Conservation (phyloP, 2,888 invertebrate species). For the Melipona beecheii region DNA sequence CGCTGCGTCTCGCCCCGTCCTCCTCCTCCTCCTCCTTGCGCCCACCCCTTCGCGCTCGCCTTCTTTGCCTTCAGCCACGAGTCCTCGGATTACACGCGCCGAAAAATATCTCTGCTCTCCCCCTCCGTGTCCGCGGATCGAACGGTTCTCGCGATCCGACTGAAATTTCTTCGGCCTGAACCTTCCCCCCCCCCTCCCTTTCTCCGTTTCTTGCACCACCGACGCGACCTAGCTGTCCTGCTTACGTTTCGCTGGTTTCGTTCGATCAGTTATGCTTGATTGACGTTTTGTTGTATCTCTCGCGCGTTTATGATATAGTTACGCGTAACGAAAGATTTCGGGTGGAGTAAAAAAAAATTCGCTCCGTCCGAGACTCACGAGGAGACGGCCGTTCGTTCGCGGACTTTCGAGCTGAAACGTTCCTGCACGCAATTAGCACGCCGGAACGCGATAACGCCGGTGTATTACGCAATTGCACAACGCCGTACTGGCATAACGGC, state of each 20-base stretch:
- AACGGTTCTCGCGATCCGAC: constrained; percentile 1
- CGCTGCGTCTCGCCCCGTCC: constrained; percentile 42
- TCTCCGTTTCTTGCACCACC: neutral
- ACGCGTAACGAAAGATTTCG: too few species aligned
- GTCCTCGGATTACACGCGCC: constrained; percentile 48
- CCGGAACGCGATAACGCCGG: constrained; percentile 20
- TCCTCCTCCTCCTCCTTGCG: constrained; percentile 18
- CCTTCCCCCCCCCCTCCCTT: neutral
- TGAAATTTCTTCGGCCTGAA: neutral
- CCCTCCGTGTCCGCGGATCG: constrained; percentile 16
- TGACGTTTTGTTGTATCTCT: neutral
- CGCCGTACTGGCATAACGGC: constrained; percentile 25
- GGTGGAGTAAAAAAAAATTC: neutral
- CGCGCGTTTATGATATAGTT: too few species aligned
- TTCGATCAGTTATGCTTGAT: constrained; percentile 18
- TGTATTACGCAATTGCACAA: constrained; percentile 41
- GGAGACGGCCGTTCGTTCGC: neutral
- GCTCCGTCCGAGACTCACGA: neutral
- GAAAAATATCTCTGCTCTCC: neutral
- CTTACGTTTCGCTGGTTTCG: neutral
- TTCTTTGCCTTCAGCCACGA: constrained; percentile 62
- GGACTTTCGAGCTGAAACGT: constrained; percentile 35
- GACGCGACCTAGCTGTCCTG: neutral
- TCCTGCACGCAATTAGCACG: constrained; percentile 38
- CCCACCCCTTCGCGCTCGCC: constrained; percentile 42